Evolutionary conservation across 30 jellyfish, hydroid and myxozoan genomes (phyloP).

Genomic region (Rhopilema esculentum): DNA sequence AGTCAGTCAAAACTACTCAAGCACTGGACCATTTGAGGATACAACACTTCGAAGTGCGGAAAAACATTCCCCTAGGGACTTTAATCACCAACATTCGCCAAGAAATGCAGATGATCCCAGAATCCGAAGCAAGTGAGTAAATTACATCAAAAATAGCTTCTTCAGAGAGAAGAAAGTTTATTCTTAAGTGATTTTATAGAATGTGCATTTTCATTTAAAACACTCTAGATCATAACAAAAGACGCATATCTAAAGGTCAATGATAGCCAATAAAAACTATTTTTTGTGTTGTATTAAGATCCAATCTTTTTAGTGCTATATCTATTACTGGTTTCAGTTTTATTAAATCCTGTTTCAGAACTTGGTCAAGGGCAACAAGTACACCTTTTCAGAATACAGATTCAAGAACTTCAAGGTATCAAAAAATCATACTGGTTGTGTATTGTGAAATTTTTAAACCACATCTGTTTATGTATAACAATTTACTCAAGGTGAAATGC

Average conservation of each 20-base stretch:
- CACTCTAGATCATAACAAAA: too few species aligned
- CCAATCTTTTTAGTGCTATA: too few species aligned
- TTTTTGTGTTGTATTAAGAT: too few species aligned
- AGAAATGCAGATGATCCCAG: slow-evolving; percentile 14
- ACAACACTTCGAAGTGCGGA: slow-evolving; percentile 8
- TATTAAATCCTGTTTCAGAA: slow-evolving; percentile 8
- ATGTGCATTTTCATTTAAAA: too few species aligned
- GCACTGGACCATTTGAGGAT: not conserved
- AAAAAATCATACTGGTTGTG: not conserved
- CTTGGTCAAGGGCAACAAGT: slow-evolving; percentile 66
- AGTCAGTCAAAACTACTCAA: slow-evolving; percentile 33
- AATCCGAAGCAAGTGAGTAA: slow-evolving; percentile 32
- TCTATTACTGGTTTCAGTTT: not conserved
- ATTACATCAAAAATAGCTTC: not conserved
- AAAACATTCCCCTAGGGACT: not conserved
- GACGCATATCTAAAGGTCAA: too few species aligned
- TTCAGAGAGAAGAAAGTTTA: too few species aligned
- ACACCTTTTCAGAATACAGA: slow-evolving; percentile 40
- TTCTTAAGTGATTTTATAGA: too few species aligned
- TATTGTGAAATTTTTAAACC: too few species aligned
- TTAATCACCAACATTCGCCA: slow-evolving; percentile 7
- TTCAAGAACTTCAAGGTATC: slow-evolving; percentile 36
- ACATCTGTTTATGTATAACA: too few species aligned
- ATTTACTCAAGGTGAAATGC: too few species aligned
- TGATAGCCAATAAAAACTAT: too few species aligned